A percentile compares a stretch with the other conserved stretches of the same genome.
Conservation (phyloP, 35 echinoderm and acorn worm species). For the Hemicentrotus pulcherrimus region DNA sequence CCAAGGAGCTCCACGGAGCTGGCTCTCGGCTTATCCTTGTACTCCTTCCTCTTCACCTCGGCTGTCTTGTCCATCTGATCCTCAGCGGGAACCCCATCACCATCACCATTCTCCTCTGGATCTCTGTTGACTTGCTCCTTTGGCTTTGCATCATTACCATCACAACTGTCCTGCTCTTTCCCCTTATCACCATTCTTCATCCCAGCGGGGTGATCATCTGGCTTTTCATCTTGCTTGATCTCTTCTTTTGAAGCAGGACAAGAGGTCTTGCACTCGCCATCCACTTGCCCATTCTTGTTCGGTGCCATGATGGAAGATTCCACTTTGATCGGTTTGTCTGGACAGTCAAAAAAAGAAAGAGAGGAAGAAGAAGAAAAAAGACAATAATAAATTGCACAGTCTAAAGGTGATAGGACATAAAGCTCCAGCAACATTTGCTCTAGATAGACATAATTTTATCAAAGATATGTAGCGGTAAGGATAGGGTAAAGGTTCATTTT, state of each 20-base stretch:
- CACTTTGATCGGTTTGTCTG: background rate
- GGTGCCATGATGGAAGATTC: slow-evolving; percentile 33
- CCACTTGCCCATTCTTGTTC: background rate
- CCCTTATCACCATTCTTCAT: background rate
- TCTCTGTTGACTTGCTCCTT: background rate
- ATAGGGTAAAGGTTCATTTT: no score
- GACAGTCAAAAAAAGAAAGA: background rate
- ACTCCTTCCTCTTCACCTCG: slow-evolving; percentile 21
- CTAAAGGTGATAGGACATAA: no score
- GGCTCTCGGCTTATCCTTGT: slow-evolving; percentile 6
- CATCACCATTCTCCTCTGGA: background rate
- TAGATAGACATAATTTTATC: no score
- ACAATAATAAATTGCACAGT: background rate
- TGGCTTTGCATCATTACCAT: background rate
- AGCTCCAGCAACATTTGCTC: no score
- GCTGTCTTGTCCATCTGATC: slow-evolving; percentile 28
- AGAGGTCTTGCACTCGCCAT: background rate
- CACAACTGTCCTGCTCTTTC: background rate
- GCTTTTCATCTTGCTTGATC: background rate
- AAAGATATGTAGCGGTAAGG: no score
- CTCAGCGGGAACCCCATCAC: background rate
- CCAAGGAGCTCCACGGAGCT: slow-evolving; percentile 14
- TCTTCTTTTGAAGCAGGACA: background rate
- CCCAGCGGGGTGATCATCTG: no score
- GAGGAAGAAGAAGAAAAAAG: background rate